Percentiles rank a stretch among this genome's conserved stretches.
These are phyloP conservation scores for Brachyptera risi DNA, from an alignment of 2,888 invertebrate species.

Conservation along the genomic window DNA sequence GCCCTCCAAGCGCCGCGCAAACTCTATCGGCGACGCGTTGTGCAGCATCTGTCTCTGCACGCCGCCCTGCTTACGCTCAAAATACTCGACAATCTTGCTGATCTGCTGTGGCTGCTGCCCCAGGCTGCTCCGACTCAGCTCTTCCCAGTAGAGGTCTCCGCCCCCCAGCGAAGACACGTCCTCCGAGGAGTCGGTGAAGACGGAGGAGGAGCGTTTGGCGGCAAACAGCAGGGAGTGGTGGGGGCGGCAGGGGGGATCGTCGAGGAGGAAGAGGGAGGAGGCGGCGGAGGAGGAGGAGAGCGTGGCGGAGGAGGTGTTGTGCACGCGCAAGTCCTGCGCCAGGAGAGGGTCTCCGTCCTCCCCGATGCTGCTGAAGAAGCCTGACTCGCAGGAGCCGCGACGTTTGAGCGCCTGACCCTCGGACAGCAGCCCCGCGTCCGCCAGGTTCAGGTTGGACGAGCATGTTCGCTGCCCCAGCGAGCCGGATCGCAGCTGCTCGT, in stretches of 20 bases:
- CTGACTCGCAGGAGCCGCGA: slow-evolving; percentile 83
- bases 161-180: slow-evolving; percentile 78
- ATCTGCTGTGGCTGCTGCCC: slow-evolving; percentile 61
- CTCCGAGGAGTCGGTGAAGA: slow-evolving; percentile 83
- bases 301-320: slow-evolving; percentile 34
- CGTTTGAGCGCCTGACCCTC: slow-evolving; percentile 49
- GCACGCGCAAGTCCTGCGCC: slow-evolving; percentile 20
- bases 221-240: slow-evolving; percentile 52
- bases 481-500: not conserved
- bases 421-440: slow-evolving; percentile 24
- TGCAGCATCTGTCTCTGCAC: slow-evolving; percentile 16
- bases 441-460: slow-evolving; percentile 35
- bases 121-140: slow-evolving; percentile 47
- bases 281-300: slow-evolving; percentile 49
- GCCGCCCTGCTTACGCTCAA: slow-evolving; percentile 62
- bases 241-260: slow-evolving; percentile 55
- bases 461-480: slow-evolving; percentile 25
- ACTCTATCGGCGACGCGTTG: slow-evolving; percentile 27
- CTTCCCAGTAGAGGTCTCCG: slow-evolving; percentile 69
- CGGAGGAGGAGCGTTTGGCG: slow-evolving; percentile 69
- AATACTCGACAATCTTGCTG: slow-evolving; percentile 82
- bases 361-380: slow-evolving; percentile 84
- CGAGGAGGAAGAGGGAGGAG: slow-evolving; percentile 54
- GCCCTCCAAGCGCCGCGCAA: slow-evolving; percentile 32
- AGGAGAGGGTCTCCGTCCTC: slow-evolving; percentile 52